Percentiles rank a stretch among this genome's conserved stretches.
Evolutionary conservation across 2,113 vertebrate species (phyloP).

Genomic region (Microtus pennsylvanicus): DNA sequence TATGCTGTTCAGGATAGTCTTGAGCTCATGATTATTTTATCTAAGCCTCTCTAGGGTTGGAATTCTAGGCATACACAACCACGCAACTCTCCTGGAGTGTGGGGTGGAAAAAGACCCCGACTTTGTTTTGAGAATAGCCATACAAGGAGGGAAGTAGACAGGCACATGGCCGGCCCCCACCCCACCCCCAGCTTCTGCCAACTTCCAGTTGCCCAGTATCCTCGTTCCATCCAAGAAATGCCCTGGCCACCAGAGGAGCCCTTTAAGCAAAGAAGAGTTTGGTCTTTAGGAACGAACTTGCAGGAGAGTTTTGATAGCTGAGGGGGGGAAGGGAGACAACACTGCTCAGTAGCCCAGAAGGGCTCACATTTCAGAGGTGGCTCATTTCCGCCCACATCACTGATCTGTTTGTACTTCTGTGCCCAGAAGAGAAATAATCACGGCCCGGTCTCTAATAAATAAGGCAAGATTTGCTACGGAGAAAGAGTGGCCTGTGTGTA

Average conservation of each 20-base stretch:
- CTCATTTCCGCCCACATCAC: neutral
- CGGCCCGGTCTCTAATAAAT: neutral
- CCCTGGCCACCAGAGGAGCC: rapidly evolving
- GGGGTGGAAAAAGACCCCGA: rapidly evolving
- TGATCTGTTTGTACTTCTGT: neutral
- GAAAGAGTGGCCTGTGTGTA: neutral
- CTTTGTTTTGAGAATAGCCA: neutral
- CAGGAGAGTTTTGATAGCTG: neutral
- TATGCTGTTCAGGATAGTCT: neutral
- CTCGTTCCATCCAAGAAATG: rapidly evolving
- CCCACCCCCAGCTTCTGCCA: rapidly evolving
- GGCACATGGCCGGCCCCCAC: rapidly evolving
- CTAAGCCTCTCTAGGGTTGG: neutral
- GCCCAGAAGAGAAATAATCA: neutral
- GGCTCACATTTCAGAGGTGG: rapidly evolving
- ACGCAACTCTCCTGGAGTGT: neutral
- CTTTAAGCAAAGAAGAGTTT: neutral
- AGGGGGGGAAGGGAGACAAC: neutral
- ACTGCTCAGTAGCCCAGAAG: rapidly evolving
- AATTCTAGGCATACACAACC: neutral
- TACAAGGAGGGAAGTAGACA: rapidly evolving
- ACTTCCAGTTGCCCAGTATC: rapidly evolving
- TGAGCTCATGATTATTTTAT: neutral
- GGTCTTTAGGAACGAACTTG: neutral
- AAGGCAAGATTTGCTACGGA: neutral